Conservation (phyloP, 2,888 invertebrate genomes). For the Dexiosoma caninum region DNA sequence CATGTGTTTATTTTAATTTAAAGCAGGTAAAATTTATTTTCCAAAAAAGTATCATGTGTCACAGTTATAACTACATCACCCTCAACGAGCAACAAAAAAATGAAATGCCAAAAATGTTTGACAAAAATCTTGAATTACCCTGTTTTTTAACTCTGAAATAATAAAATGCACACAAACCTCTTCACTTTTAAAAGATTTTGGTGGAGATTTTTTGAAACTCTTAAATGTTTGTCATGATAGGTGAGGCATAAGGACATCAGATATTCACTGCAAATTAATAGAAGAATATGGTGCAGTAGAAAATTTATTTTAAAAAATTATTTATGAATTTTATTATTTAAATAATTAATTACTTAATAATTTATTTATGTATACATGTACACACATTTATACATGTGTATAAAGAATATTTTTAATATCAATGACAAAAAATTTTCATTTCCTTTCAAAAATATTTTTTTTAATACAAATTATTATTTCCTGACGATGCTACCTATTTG, state of each 20-base stretch:
- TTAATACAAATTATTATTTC: too few species aligned
- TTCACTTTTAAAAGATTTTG: not conserved
- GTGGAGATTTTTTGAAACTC: constrained; percentile 14
- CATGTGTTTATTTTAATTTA: not conserved
- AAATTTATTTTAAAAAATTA: too few species aligned
- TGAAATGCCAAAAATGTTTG: constrained; percentile 7
- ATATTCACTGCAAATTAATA: not conserved
- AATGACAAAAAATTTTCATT: too few species aligned
- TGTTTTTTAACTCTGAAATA: not conserved
- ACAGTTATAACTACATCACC: constrained; percentile 25
- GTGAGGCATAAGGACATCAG: not conserved
- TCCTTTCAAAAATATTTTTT: too few species aligned
- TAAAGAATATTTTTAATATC: too few species aligned
- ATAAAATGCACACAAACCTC: not conserved
- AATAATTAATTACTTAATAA: too few species aligned
- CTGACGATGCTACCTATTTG: too few species aligned
- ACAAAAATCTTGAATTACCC: constrained; percentile 62
- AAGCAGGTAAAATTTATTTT: constrained; percentile 36
- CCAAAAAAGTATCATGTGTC: constrained; percentile 52
- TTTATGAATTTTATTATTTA: too few species aligned
- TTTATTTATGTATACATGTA: too few species aligned
- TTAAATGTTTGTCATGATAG: too few species aligned
- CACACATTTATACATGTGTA: too few species aligned
- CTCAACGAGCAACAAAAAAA: constrained; percentile 14
- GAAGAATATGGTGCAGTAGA: too few species aligned